phyloP scores from a whole-genome alignment of 2,888 invertebrate genomes.

The Napeogenes sylphis region DNA sequence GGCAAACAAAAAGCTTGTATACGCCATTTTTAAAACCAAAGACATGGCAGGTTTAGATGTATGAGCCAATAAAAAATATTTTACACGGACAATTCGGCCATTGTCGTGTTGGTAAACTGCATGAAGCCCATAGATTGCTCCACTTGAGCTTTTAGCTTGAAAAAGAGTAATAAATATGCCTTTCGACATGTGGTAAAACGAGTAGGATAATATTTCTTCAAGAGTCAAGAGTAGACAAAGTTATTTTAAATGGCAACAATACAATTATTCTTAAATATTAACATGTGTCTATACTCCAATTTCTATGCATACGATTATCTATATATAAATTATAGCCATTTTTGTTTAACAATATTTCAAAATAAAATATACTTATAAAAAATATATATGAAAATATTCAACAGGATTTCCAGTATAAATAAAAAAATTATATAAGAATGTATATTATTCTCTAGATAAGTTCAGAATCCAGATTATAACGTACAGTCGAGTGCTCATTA shows the following conservation, averaged over 20 bases:
- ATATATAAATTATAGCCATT: too few species aligned
- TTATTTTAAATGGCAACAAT: slow-evolving; percentile 55
- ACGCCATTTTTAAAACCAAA: slow-evolving; percentile 80
- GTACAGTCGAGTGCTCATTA: too few species aligned
- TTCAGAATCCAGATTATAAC: too few species aligned
- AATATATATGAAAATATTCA: too few species aligned
- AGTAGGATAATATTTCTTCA: slow-evolving; percentile 62
- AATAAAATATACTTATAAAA: too few species aligned
- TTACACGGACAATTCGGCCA: slow-evolving; percentile 75
- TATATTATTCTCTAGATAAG: too few species aligned
- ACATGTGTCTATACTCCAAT: too few species aligned
- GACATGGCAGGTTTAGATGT: slow-evolving; percentile 76
- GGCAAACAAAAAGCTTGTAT: slow-evolving; percentile 81
- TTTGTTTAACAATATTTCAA: too few species aligned
- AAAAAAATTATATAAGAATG: too few species aligned
- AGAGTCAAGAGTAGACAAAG: slow-evolving; percentile 39
- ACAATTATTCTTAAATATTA: background rate
- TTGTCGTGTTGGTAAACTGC: slow-evolving; percentile 79
- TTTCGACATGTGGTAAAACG: slow-evolving; percentile 73
- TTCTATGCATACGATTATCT: too few species aligned
- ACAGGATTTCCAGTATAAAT: too few species aligned
- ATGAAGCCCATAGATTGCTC: slow-evolving; percentile 76
- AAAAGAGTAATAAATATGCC: slow-evolving; percentile 74
- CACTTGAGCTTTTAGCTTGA: slow-evolving; percentile 72
- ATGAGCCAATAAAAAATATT: slow-evolving; percentile 77